Evolutionary conservation across 2,888 invertebrate genomes (phyloP).

Genomic region (Epiperipatus broadwayi): DNA sequence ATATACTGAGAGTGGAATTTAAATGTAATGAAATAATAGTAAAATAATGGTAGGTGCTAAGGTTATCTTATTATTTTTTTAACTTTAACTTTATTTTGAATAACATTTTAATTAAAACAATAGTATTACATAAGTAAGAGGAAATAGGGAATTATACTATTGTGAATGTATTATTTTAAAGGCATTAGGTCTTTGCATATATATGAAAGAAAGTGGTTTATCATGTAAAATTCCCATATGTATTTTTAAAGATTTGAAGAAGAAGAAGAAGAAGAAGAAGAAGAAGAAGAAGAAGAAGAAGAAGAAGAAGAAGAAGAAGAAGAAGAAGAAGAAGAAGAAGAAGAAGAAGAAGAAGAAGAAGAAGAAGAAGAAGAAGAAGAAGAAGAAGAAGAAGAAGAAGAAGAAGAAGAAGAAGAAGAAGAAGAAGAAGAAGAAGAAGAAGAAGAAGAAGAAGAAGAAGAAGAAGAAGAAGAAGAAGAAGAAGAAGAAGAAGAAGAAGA

Average conservation of each 20-base stretch:
- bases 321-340: constrained; percentile 3
- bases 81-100: too few species aligned
- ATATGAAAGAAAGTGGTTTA: constrained; percentile 6
- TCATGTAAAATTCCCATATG: constrained; percentile 9
- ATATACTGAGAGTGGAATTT: too few species aligned
- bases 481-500: background rate
- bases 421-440: constrained; percentile 3
- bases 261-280: constrained; percentile 4
- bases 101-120: too few species aligned
- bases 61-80: too few species aligned
- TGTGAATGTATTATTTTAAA: too few species aligned
- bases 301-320: constrained; percentile 3
- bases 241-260: constrained; percentile 12
- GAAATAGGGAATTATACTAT: too few species aligned
- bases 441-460: constrained; percentile 3
- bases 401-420: constrained; percentile 3
- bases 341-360: constrained; percentile 3
- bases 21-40: too few species aligned
- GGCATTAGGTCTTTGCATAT: constrained; percentile 11
- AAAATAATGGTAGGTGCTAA: too few species aligned
- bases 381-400: constrained; percentile 3
- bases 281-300: constrained; percentile 6
- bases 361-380: constrained; percentile 3
- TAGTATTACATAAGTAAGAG: too few species aligned
- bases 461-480: constrained; percentile 3